phyloP scores from a whole-genome alignment of 2,888 invertebrate genomes.

The Leptinotarsa tumamoca region DNA sequence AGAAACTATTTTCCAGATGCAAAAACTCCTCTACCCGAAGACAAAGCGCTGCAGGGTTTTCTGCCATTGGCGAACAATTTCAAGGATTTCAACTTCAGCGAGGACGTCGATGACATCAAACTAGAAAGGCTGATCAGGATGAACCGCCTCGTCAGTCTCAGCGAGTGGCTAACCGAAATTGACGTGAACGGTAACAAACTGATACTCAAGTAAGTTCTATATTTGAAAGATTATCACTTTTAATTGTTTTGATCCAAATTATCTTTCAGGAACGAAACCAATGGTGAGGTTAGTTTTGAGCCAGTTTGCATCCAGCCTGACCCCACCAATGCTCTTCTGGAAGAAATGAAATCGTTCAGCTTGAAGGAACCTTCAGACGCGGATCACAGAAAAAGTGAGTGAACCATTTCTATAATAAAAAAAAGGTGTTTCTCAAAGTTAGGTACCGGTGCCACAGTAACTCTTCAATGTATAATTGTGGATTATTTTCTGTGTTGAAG shows the following conservation, averaged over 20 bases:
- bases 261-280: conserved; percentile 55
- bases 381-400: conserved; percentile 52
- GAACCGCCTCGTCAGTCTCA: conserved; percentile 68
- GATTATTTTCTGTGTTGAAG: conserved; percentile 32
- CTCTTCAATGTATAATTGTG: neutral
- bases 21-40: conserved; percentile 80
- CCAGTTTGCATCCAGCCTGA: conserved; percentile 65
- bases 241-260: neutral
- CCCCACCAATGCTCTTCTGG: conserved; percentile 69
- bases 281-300: conserved; percentile 61
- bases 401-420: neutral
- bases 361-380: conserved; percentile 57
- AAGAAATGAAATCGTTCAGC: conserved; percentile 70
- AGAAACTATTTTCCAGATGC: conserved; percentile 67
- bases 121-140: conserved; percentile 68
- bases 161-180: conserved; percentile 67
- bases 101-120: conserved; percentile 64
- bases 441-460: neutral
- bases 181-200: conserved; percentile 65
- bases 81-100: conserved; percentile 69
- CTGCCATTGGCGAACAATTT: conserved; percentile 76
- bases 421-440: neutral
- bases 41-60: conserved; percentile 84
- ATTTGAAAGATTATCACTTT: no score
- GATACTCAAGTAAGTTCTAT: conserved; percentile 58